Evolutionary conservation across 2,888 invertebrate species (phyloP), one percentile per base, ranked within the genome.

Genomic region (Dioctria rufipes): DNA sequence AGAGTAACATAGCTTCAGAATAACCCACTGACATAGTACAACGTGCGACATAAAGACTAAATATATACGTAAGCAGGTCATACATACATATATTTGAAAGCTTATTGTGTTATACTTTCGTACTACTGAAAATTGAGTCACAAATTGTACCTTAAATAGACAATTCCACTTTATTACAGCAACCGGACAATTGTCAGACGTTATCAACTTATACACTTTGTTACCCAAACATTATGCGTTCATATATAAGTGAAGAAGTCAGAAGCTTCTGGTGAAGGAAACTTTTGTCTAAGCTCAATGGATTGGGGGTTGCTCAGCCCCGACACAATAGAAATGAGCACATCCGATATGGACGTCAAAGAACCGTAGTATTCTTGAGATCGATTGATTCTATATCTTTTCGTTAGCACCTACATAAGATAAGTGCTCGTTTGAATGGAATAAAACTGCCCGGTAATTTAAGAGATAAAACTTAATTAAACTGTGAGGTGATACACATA

Each of bases 111-210:
- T 77, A 77, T 77, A 61, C 61, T 77, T 13, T 80, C 80, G 80
- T 80, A 80, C 80, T 80, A 80, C 80, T 61, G 79, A 77, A 82
- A 80, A 82, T 82, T 81, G 82, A 80, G 82, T 82, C 82, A 82
- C 80, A 81, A 82, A 82, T 82, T 82, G 80, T 80, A 80, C 78
- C 80, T 82, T 80, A 82, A 82, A 80, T 82, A 80, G 82, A 75
- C 82, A 82, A 82, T 82, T 80, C 66, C 73, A 79, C 80, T 82
- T 82, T 82, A 82, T 81, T 82, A 81, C 67, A 80, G 43, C 79
- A 80, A 79, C 78, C 80, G 80, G 81, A 75, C 82, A 82, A 82
- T 82, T 82, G 80, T 61, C 82, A 82, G 82, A 82, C 79, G 75
- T 75, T 79, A 81, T 80, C 80, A 81, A 77, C 78, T 79, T 25